Base-by-base conservation (phyloP, 2,797 vertebrate species). In the Agapornis canus region DNA sequence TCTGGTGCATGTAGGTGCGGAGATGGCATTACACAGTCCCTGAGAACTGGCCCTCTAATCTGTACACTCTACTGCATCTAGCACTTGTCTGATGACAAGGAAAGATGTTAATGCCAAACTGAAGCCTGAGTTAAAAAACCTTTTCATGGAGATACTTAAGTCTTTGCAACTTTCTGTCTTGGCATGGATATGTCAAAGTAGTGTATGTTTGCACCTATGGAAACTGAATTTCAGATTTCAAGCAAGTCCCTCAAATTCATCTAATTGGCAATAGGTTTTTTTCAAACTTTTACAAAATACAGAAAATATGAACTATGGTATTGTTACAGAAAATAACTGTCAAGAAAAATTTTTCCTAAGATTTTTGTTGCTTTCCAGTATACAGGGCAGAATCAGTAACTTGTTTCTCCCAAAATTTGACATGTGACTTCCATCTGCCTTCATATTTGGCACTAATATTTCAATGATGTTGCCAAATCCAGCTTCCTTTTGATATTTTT, bases 1-100 rank as follows among this genome's bases (percentile, higher is more conserved):
- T 84, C 10, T 3, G 11, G 6, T 56, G 13, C 4, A 1, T 0
- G 2, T 23, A 32, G 32, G 10, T 43, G 35, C 29, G 45, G 45
- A 49, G 42, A 15, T 57, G 77, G 22, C 20, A 14, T 13, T 63
- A 2, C 14, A 2, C 5, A 11, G 29, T 1, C 20, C 40, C 48
- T 17, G 37, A 11, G 39, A 63, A 35, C 6, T 17, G 45, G 2
- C 39, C 29, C 8, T 73, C 18, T 32, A 11, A 11, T 2, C 56
- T 21, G 35, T 29, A 1, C 32, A 2, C 8, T 0, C 23, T 12
- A 13, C 35, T 80, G 20, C 22, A 13, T 8, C 16, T 10, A 7
- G 9, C 10, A 14, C 70, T 68, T 64, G 19, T 4, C 23, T 63
- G 21, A 19, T 3, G 19, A 9, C 19, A 32, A 19, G 16, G 7